Evolutionary conservation across 2,888 invertebrate genomes (phyloP), one percentile per base, ranked within the genome.

Genomic region (Rotaria magnacalcarata): DNA sequence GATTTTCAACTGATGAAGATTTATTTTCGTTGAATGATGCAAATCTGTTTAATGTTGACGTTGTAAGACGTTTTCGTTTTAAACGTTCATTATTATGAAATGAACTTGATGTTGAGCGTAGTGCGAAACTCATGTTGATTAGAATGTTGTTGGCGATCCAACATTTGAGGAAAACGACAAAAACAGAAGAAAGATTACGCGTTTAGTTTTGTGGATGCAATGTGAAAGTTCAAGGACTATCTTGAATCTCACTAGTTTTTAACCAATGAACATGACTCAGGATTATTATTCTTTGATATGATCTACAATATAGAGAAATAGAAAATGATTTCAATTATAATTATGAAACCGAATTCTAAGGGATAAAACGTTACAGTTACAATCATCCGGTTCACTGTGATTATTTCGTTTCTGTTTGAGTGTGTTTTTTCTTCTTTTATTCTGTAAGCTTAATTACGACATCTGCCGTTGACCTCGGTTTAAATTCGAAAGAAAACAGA

Each of bases 21-120:
- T 43, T 24, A 24, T 43, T 47, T 80, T 80, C 80, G 47, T 80
- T 47, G n/a, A 80, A 80, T 47, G 80, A 80, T 80, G 21, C 24
- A 80, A 47, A 80, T 10, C 80, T 3, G 19, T 80, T 80, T 24
- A 80, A 43, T 80, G 47, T n/a, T n/a, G 80, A 8, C 47, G 10
- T 19, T 67, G 67, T 34, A 19, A 34, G 67, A 67, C 67, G 67
- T 34, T 34, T 34, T 6, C 67, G 67, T 67, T 11, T 67, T 34
- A 67, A 34, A 41, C 67, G 67, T 67, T 67, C 67, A 34, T 67
- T 67, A 1, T 67, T 34, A 67, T 1, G 16, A 41, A 34, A 67
- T 34, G 67, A 34, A 67, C 4, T 67, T 27, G 67, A 67, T 41
- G 67, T 14, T 34, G 67, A 67, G 16, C 67, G 67, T 67, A 67